Conservation (phyloP, 2,797 vertebrate genomes). For the Glossophaga mutica region DNA sequence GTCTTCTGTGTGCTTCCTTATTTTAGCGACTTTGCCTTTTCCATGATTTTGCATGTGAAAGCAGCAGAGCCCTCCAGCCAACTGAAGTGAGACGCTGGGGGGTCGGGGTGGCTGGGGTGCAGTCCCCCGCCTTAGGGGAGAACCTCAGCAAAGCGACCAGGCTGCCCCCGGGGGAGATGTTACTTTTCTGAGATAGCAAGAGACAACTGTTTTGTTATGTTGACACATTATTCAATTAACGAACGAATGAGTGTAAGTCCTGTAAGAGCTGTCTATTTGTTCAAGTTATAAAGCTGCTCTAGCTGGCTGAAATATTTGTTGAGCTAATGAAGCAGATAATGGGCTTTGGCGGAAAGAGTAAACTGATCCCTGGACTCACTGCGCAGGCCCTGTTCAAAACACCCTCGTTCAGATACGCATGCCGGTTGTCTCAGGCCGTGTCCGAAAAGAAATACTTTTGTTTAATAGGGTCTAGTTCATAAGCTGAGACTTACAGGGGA, state of each 20-base stretch:
- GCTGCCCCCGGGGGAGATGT: conserved; percentile 11
- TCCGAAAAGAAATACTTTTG: neutral
- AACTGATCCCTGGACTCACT: neutral
- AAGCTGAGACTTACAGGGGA: neutral
- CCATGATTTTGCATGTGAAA: neutral
- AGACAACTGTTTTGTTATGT: conserved; percentile 53
- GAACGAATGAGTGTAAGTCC: conserved; percentile 42
- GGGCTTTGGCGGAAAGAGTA: neutral
- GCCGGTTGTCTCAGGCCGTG: neutral
- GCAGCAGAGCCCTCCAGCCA: neutral
- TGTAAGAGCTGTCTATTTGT: conserved; percentile 27
- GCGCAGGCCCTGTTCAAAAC: neutral
- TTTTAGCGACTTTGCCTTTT: neutral
- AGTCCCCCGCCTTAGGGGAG: neutral
- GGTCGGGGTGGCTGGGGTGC: too few relatives aligned
- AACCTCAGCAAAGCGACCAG: neutral
- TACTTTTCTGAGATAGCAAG: neutral
- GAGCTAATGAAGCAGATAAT: conserved; percentile 20
- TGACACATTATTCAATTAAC: conserved; percentile 63
- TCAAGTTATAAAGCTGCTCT: neutral
- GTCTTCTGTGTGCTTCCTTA: neutral
- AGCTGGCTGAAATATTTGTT: conserved; percentile 11
- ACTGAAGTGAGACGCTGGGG: neutral
- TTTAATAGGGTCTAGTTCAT: neutral
- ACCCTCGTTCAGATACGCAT: fast-evolving